phyloP scores from a whole-genome alignment of 2,888 invertebrate species.

The Branchellion lobata region DNA sequence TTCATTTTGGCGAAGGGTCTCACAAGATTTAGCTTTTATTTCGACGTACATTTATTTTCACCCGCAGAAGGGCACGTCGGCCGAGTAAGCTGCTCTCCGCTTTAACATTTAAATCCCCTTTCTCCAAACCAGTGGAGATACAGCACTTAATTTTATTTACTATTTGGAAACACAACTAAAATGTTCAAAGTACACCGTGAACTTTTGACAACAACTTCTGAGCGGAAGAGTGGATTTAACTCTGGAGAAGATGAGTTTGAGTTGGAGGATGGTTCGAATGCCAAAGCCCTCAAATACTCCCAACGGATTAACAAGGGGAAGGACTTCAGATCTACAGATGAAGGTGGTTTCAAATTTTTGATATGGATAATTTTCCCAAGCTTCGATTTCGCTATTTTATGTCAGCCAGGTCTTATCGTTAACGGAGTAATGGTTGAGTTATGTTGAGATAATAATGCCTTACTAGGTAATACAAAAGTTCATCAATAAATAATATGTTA shows the following conservation, averaged over 20 bases:
- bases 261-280: constrained; percentile 9
- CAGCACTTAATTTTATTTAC: no score
- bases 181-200: constrained; percentile 38
- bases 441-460: no score
- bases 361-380: background rate
- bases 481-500: no score
- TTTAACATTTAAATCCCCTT: background rate
- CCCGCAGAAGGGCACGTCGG: background rate
- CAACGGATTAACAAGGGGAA: constrained; percentile 10
- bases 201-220: constrained; percentile 38
- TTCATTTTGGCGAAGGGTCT: no score
- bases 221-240: constrained; percentile 35
- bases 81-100: background rate
- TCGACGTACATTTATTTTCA: background rate
- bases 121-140: no score
- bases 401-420: background rate
- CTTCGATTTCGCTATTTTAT: background rate
- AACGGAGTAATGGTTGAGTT: no score
- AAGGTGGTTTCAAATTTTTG: background rate
- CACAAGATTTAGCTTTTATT: no score
- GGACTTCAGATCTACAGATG: constrained; percentile 35
- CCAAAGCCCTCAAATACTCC: constrained; percentile 1
- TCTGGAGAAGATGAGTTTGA: constrained; percentile 42
- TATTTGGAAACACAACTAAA: background rate
- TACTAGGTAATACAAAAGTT: no score